Evolutionary conservation across 2,797 vertebrate species (phyloP).

Genomic region (Anisognathus igniventris): DNA sequence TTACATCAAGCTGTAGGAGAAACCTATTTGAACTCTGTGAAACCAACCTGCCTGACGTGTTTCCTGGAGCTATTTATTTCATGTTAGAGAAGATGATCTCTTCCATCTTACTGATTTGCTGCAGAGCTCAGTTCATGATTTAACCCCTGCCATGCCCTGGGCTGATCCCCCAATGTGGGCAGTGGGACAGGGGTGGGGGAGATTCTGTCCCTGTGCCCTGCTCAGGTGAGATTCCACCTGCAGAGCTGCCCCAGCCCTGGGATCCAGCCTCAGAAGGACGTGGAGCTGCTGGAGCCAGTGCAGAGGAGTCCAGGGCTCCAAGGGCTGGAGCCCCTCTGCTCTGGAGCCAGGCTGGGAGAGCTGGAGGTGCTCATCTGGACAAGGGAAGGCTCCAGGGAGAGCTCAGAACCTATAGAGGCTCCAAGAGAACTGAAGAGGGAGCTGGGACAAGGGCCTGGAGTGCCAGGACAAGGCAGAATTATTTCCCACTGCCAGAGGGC

Average conservation of each 20-base stretch:
- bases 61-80: neutral
- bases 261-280: rapidly evolving
- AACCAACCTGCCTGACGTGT: neutral
- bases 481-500: neutral
- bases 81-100: neutral
- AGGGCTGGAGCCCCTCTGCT: neutral
- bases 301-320: rapidly evolving
- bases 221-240: neutral
- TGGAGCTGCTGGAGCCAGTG: neutral
- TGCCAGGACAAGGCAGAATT: neutral
- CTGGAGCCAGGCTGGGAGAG: neutral
- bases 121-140: neutral
- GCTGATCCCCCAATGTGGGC: neutral
- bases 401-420: neutral
- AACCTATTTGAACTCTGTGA: neutral
- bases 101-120: neutral
- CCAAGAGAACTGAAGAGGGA: neutral
- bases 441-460: rapidly evolving
- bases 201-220: neutral
- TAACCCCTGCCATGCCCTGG: neutral
- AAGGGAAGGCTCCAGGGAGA: neutral
- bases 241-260: neutral
- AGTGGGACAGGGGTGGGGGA: rapidly evolving
- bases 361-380: rapidly evolving
- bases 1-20: neutral